Evolutionary conservation across 2,113 vertebrate genomes (phyloP).

Genomic region (Chauna torquata): DNA sequence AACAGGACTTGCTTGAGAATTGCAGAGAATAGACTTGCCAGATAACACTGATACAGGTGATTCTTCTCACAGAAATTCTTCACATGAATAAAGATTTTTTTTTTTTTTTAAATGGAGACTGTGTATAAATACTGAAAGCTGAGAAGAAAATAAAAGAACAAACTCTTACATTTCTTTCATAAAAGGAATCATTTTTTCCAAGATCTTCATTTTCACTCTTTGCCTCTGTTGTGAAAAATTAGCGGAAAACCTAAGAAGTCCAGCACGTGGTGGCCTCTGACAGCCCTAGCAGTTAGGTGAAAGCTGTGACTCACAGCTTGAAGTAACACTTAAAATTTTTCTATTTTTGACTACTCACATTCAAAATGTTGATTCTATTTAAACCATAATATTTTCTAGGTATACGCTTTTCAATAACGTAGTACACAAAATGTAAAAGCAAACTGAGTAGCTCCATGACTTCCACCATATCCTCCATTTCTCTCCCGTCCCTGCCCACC

Average conservation of each 20-base stretch:
- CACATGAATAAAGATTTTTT: slow-evolving; percentile 58
- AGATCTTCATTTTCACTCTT: neutral
- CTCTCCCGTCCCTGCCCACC: fast-evolving
- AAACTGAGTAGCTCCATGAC: neutral
- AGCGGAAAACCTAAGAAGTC: neutral
- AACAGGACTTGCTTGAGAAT: slow-evolving; percentile 44
- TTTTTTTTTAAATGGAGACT: neutral
- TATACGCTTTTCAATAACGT: neutral
- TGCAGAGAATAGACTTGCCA: slow-evolving; percentile 58
- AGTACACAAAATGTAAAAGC: neutral
- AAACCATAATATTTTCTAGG: neutral
- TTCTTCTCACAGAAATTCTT: slow-evolving; percentile 48
- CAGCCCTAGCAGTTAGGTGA: neutral
- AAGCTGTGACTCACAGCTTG: neutral
- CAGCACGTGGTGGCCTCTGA: neutral
- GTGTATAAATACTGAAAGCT: neutral
- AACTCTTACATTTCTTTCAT: neutral
- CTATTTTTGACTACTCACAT: neutral
- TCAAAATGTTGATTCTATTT: neutral
- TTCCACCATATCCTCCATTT: neutral
- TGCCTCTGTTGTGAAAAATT: neutral
- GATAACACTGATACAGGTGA: slow-evolving; percentile 49
- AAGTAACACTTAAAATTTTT: neutral
- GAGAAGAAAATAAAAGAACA: neutral
- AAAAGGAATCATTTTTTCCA: neutral